Percentiles rank a stretch among this genome's conserved stretches.
Conservation (phyloP, 2,797 vertebrate species). For the Neomorphus geoffroyi region DNA sequence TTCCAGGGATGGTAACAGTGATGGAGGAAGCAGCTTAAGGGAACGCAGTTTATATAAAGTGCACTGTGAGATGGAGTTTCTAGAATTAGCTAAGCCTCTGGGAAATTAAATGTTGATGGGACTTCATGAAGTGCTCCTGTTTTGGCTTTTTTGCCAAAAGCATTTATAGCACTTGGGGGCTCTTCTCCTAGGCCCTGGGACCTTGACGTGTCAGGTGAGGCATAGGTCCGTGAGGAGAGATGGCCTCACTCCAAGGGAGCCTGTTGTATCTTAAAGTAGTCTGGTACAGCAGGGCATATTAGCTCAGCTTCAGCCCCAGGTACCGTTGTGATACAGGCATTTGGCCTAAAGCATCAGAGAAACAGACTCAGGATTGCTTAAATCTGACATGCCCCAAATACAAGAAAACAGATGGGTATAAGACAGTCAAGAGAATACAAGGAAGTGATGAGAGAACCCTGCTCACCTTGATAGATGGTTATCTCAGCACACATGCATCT, state of each 20-base stretch:
- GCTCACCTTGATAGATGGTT: neutral
- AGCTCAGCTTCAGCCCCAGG: neutral
- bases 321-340: neutral
- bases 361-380: neutral
- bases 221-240: neutral
- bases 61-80: neutral
- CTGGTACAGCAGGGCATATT: rapidly evolving
- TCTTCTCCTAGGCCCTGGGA: neutral
- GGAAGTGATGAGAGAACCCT: neutral
- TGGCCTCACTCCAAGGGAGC: rapidly evolving
- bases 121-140: neutral
- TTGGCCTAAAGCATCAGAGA: neutral
- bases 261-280: rapidly evolving
- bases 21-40: neutral
- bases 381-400: neutral
- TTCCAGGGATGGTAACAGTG: neutral
- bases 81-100: neutral
- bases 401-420: neutral
- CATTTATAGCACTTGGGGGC: neutral
- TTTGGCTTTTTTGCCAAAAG: neutral
- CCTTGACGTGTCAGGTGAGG: neutral
- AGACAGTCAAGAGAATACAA: neutral
- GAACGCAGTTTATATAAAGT: conserved; percentile 20
- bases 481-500: neutral
- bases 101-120: neutral